Conservation (phyloP, 2,888 invertebrate genomes). For the Griposia aprilina region DNA sequence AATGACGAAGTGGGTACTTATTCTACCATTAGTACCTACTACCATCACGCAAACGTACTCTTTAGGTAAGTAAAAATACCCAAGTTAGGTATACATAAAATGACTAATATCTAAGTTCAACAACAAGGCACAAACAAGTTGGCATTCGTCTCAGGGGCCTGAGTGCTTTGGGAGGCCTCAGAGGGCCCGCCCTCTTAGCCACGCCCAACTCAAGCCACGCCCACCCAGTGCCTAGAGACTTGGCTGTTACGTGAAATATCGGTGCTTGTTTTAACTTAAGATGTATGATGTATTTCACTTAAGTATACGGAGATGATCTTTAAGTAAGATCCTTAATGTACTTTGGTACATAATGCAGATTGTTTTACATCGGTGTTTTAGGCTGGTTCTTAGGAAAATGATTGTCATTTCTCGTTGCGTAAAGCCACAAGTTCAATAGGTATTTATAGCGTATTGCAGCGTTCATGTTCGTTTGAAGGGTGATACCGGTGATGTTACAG, state of each 20-base stretch:
- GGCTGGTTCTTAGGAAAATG: constrained; percentile 6
- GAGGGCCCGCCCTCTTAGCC: constrained; percentile 81
- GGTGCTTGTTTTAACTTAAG: constrained; percentile 72
- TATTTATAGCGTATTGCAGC: neutral
- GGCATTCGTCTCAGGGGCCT: constrained; percentile 77
- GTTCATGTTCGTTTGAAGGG: neutral
- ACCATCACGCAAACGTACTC: neutral
- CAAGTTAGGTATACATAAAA: constrained; percentile 47
- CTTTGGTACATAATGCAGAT: constrained; percentile 1
- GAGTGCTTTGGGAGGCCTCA: constrained; percentile 85
- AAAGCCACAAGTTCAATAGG: neutral
- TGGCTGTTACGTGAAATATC: constrained; percentile 76
- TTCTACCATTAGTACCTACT: neutral
- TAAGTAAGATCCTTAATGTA: constrained; percentile 35
- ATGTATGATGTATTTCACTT: constrained; percentile 72
- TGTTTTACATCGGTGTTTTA: neutral
- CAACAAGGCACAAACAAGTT: constrained; percentile 83
- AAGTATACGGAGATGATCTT: constrained; percentile 42
- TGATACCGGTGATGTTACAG: neutral
- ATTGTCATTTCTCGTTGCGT: neutral
- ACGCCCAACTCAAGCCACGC: constrained; percentile 85
- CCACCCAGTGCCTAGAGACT: constrained; percentile 83
- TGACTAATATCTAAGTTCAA: constrained; percentile 68
- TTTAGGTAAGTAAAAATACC: constrained; percentile 19
- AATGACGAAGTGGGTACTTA: neutral